Conservation (phyloP, 2,113 vertebrate species). For the Nematolebias whitei region DNA sequence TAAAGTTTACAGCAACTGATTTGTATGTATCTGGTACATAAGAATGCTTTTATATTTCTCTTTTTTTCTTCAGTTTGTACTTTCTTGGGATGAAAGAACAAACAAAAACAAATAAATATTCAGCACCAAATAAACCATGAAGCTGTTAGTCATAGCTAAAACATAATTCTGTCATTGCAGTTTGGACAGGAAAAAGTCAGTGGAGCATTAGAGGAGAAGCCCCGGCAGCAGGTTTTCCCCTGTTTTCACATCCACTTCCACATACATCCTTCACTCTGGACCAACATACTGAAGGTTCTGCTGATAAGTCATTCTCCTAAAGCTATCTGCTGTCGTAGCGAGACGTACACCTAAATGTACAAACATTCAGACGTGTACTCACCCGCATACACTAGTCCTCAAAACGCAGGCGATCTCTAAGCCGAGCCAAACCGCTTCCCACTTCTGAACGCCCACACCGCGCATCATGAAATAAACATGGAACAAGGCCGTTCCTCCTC, state of each 20-base stretch:
- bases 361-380: conserved; percentile 50
- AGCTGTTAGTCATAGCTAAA: conserved; percentile 55
- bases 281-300: conserved; percentile 63
- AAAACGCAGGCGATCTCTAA: conserved; percentile 50
- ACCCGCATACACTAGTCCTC: conserved; percentile 35
- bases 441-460: conserved; percentile 68
- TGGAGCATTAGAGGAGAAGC: conserved; percentile 52
- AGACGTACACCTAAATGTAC: conserved; percentile 34
- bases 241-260: conserved; percentile 45
- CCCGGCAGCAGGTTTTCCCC: conserved; percentile 53
- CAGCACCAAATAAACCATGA: conserved; percentile 33
- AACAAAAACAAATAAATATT: conserved; percentile 28
- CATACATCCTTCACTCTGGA: conserved; percentile 53
- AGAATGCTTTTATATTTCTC: conserved; percentile 15
- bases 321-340: conserved; percentile 60
- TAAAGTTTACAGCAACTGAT: conserved; percentile 20
- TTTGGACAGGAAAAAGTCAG: conserved; percentile 51
- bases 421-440: conserved; percentile 57
- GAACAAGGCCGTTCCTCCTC: conserved; percentile 62
- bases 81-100: too few species aligned
- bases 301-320: conserved; percentile 55
- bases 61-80: conserved; percentile 26
- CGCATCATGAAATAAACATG: conserved; percentile 73
- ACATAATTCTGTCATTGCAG: conserved; percentile 42
- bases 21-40: conserved; percentile 35